Percentiles rank a stretch among this genome's conserved stretches.
phyloP scores from a whole-genome alignment of 2,113 vertebrate genomes.

The Circaetus cinerascens region DNA sequence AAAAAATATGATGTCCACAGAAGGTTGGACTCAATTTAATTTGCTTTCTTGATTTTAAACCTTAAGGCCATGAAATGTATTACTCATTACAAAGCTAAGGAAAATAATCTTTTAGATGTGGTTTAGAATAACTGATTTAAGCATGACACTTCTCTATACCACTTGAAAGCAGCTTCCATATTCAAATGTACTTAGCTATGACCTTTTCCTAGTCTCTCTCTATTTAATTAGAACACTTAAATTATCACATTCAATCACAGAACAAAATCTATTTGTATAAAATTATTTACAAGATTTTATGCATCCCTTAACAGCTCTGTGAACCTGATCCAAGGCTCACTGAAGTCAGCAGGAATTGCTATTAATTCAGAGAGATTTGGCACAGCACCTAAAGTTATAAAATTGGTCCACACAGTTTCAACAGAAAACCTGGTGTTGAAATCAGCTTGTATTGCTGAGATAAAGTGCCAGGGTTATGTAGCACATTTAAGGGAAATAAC shows the following conservation, averaged over 20 bases:
- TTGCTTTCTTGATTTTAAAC: background rate
- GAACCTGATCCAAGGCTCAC: conserved; percentile 4
- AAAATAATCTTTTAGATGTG: background rate
- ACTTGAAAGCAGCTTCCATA: conserved; percentile 43
- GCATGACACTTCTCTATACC: background rate
- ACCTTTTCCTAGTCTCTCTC: conserved; percentile 53
- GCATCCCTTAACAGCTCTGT: background rate
- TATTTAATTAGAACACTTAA: conserved; percentile 55
- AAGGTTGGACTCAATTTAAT: background rate
- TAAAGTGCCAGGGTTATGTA: background rate
- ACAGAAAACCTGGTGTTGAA: conserved; percentile 14
- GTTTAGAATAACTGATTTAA: conserved; percentile 9
- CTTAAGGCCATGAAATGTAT: background rate
- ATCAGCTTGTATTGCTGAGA: background rate
- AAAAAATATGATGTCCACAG: background rate
- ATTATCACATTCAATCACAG: conserved; percentile 57
- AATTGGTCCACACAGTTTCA: background rate
- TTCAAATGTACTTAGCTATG: conserved; percentile 56
- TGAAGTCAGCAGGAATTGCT: conserved; percentile 12
- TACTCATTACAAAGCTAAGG: background rate
- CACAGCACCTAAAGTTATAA: background rate
- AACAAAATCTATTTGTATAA: conserved; percentile 60
- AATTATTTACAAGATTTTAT: conserved; percentile 46
- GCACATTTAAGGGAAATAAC: background rate
- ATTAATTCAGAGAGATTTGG: conserved; percentile 27